phyloP scores from a whole-genome alignment of 1,140 invertebrate species.

The Nomia melanderi region DNA sequence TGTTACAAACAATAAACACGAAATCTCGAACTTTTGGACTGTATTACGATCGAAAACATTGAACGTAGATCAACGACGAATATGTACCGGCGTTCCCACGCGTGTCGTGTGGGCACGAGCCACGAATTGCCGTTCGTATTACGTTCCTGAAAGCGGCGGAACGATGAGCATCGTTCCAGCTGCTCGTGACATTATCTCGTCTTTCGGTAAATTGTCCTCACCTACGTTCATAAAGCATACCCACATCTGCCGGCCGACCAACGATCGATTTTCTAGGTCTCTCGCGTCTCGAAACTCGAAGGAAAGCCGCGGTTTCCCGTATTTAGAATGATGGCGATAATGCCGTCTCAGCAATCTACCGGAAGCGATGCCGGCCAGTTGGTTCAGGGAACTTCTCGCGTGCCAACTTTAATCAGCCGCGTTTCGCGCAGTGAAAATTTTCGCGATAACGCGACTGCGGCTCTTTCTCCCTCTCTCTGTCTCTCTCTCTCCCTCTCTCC shows the following conservation, averaged over 20 bases:
- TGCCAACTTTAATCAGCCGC: slow-evolving; percentile 15
- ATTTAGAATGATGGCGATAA: slow-evolving; percentile 4
- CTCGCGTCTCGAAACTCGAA: background rate
- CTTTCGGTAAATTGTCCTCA: slow-evolving; percentile 39
- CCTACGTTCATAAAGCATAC: slow-evolving; percentile 55
- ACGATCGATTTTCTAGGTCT: slow-evolving; percentile 44
- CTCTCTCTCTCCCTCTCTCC: no score
- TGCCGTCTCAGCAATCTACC: background rate
- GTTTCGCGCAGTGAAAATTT: slow-evolving; percentile 14
- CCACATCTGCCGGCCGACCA: slow-evolving; percentile 23
- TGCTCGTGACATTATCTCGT: slow-evolving; percentile 44
- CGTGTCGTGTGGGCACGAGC: slow-evolving; percentile 31
- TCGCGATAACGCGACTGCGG: slow-evolving; percentile 1
- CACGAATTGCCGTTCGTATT: slow-evolving; percentile 25
- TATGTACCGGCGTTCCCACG: slow-evolving; percentile 34
- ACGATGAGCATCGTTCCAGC: slow-evolving; percentile 33
- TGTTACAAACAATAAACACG: background rate
- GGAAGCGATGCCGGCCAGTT: background rate
- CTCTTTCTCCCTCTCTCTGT: background rate
- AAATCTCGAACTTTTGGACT: no score
- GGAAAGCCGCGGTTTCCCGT: background rate
- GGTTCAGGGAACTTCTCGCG: slow-evolving; percentile 24
- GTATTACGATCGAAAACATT: background rate
- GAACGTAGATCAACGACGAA: slow-evolving; percentile 4
- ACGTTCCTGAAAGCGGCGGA: slow-evolving; percentile 31